Conservation (phyloP, 2,797 vertebrate genomes). For the Takifugu ocellatus region DNA sequence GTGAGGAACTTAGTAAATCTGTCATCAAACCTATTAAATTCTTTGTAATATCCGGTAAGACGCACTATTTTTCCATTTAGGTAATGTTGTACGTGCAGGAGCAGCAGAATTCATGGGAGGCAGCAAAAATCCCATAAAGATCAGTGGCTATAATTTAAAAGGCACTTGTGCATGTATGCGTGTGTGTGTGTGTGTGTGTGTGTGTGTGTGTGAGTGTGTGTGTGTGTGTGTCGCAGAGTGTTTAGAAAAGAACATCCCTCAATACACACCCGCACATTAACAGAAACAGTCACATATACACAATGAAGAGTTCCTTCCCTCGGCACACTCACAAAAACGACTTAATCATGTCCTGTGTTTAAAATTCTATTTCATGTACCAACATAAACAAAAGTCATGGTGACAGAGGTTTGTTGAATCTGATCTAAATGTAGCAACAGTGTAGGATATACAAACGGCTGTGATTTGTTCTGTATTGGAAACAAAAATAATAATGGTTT, state of each 20-base stretch:
- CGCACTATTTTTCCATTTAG: slow-evolving; percentile 36
- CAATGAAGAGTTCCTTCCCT: slow-evolving; percentile 53
- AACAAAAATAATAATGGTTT: too few relatives aligned
- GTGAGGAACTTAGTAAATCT: slow-evolving; percentile 68
- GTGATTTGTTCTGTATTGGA: too few relatives aligned
- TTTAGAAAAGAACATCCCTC: slow-evolving; percentile 67
- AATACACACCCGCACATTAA: slow-evolving; percentile 46
- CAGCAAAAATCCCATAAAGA: slow-evolving; percentile 45
- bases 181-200: slow-evolving; percentile 21
- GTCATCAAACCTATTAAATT: slow-evolving; percentile 70
- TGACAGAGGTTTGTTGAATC: slow-evolving; percentile 2
- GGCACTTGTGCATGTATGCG: slow-evolving; percentile 17
- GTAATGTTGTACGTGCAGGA: slow-evolving; percentile 35
- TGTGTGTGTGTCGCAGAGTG: slow-evolving; percentile 35
- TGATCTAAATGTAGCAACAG: slow-evolving; percentile 2
- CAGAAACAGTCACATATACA: slow-evolving; percentile 52
- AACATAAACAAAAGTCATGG: slow-evolving; percentile 12
- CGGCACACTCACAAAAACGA: slow-evolving; percentile 36
- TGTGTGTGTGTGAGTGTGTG: slow-evolving; percentile 13
- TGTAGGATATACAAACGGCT: background rate
- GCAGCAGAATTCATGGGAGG: slow-evolving; percentile 9
- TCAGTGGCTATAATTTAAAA: slow-evolving; percentile 17
- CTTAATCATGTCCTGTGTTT: slow-evolving; percentile 58
- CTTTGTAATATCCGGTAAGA: slow-evolving; percentile 49
- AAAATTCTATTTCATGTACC: slow-evolving; percentile 28